Evolutionary conservation across 2,888 invertebrate species (phyloP).

Genomic region (Frankliniella fusca): DNA sequence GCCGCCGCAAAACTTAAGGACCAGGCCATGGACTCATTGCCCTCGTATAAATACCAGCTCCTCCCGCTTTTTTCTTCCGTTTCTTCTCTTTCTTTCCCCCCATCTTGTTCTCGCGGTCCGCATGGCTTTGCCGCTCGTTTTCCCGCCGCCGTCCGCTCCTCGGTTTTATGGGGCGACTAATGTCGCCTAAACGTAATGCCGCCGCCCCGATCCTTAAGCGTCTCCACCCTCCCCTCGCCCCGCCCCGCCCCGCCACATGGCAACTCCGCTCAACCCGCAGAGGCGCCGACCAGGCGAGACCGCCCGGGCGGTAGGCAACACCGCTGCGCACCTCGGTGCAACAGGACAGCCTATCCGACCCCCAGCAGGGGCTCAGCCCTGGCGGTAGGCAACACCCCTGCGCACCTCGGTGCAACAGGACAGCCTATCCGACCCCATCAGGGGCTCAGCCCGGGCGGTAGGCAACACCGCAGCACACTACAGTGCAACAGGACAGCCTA

Average conservation of each 20-base stretch:
- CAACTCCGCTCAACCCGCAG: not conserved
- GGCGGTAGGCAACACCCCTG: not conserved
- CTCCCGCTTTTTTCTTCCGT: not conserved
- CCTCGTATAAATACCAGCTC: not conserved
- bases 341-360: not conserved
- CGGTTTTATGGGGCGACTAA: slow-evolving; percentile 21
- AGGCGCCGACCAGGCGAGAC: not conserved
- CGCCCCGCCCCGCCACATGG: not conserved
- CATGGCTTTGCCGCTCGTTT: not conserved
- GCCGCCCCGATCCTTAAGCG: not conserved
- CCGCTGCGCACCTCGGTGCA: not conserved
- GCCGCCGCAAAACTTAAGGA: not conserved
- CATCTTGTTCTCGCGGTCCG: not conserved
- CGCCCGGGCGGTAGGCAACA: not conserved
- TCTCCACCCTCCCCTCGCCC: not conserved
- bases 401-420: not conserved
- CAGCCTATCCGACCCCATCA: not conserved
- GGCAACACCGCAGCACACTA: not conserved
- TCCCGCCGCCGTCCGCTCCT: not conserved
- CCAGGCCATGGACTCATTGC: not conserved
- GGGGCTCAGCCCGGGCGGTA: not conserved
- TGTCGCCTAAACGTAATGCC: slow-evolving; percentile 14
- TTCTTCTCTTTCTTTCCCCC: not conserved
- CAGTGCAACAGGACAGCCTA: not conserved
- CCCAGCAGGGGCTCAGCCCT: no score